Evolutionary conservation across 2,797 vertebrate species (phyloP), one percentile per base, ranked within the genome.

Genomic region (Pseudotriccus pelzelni): DNA sequence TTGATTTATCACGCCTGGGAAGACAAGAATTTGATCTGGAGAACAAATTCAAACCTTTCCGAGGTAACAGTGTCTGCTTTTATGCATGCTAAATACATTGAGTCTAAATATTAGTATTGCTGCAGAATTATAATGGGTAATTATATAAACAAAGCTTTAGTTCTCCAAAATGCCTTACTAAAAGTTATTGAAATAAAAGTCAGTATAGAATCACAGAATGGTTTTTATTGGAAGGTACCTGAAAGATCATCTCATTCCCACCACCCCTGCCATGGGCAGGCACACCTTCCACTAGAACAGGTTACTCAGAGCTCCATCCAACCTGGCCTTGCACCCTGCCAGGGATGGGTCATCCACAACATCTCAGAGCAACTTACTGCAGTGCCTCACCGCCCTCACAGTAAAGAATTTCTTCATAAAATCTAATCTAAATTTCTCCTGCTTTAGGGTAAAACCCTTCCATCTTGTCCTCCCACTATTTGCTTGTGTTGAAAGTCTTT

Each of bases 31-130:
- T 99, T 97, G 99, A 99, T 96, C 96, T 99, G 95, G 99, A 99
- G 97, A 99, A 99, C 98, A 99, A 99, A 96, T 99, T 99, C 97
- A 99, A 99, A 93, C 99, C 99, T 74, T 99, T 99, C 97, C 98
- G 99, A 98, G 99, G 99, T 99, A 98, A 77, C 49, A 55, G 0
- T 36, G 8, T 66, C 3, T 27, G 39, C 24, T 95, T 86, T 93
- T 78, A 63, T 36, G 72, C 27, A 41, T 73, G 66, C 23, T 76
- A 43, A 12, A 15, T 84, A 28, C 2, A 10, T 58, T 36, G 10
- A 14, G 72, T 70, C 20, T 76, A 23, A 67, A 32, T 68, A 50
- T 14, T 66, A 47, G 6, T 73, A 32, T 52, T 43, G 12, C 7
- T 36, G 28, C n/a, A 68, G 36, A 89, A 25, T 76, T 37, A 20